Conservation (phyloP, 2,888 invertebrate species). For the Parnassius glacialis region DNA sequence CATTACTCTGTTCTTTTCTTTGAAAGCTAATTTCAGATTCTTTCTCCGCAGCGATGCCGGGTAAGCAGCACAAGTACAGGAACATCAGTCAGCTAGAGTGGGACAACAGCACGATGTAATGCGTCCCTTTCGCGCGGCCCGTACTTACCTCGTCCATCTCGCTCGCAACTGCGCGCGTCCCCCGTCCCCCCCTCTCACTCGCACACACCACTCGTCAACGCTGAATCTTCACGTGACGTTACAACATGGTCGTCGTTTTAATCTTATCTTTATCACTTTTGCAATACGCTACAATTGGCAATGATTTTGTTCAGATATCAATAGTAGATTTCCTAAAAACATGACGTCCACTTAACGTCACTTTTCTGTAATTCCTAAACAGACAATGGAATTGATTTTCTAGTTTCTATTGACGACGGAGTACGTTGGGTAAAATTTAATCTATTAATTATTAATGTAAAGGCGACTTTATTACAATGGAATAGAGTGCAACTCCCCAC, state of each 20-base stretch:
- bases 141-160: conserved; percentile 47
- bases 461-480: conserved; percentile 7
- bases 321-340: neutral
- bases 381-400: conserved; percentile 35
- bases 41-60: conserved; percentile 63
- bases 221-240: neutral
- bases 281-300: conserved; percentile 3
- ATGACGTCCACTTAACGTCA: conserved; percentile 7
- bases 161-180: conserved; percentile 33
- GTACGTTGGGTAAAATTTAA: neutral
- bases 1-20: neutral
- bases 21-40: conserved; percentile 3
- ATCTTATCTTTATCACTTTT: neutral
- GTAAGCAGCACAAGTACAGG: conserved; percentile 83
- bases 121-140: conserved; percentile 31
- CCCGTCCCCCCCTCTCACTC: conserved; percentile 23
- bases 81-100: conserved; percentile 89
- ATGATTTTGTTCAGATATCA: neutral
- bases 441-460: neutral
- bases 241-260: neutral
- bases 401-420: conserved; percentile 17
- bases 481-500: conserved; percentile 17
- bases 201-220: conserved; percentile 5
- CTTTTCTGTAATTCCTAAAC: conserved; percentile 1
- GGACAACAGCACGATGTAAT: conserved; percentile 90